A percentile compares a stretch with the other conserved stretches of the same genome.
Conservation (phyloP, 2,797 vertebrate genomes). For the Muraenolepis orangiensis region DNA sequence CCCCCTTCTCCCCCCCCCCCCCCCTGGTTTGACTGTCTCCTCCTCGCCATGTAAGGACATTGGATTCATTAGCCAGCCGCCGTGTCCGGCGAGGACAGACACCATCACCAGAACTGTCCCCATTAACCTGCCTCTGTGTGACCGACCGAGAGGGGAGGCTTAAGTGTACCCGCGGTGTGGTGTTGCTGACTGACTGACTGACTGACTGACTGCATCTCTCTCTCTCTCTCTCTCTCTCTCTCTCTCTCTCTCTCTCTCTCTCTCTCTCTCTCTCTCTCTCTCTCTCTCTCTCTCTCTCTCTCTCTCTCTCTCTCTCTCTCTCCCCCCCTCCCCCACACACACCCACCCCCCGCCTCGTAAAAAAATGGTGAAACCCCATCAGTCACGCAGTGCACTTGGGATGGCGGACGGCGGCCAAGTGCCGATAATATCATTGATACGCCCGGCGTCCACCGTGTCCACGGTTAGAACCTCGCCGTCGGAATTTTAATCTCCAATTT, state of each 20-base stretch:
- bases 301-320: too few relatives aligned
- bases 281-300: too few relatives aligned
- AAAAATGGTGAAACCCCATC: conserved; percentile 68
- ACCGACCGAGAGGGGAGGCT: conserved; percentile 46
- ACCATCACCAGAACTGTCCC: conserved; percentile 43
- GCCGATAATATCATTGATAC: conserved; percentile 58
- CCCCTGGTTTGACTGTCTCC: background rate
- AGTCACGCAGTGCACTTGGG: conserved; percentile 51
- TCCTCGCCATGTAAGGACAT: background rate
- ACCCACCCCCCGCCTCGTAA: conserved; percentile 46
- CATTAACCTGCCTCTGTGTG: conserved; percentile 42
- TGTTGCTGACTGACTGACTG: too few relatives aligned
- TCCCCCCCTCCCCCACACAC: too few relatives aligned
- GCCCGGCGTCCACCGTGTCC: conserved; percentile 41
- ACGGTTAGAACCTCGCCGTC: conserved; percentile 58
- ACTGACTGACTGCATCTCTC: conserved; percentile 50
- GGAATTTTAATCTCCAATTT: conserved; percentile 48
- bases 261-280: too few relatives aligned
- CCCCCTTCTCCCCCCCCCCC: too few relatives aligned
- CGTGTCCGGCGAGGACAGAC: conserved; percentile 31
- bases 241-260: too few relatives aligned
- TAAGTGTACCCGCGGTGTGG: conserved; percentile 60
- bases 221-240: too few relatives aligned
- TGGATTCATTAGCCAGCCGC: conserved; percentile 10
- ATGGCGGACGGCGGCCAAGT: conserved; percentile 59